A percentile compares a stretch with the other conserved stretches of the same genome.
Evolutionary conservation across 2,113 vertebrate genomes (phyloP).

Genomic region (Oncorhynchus clarkii): DNA sequence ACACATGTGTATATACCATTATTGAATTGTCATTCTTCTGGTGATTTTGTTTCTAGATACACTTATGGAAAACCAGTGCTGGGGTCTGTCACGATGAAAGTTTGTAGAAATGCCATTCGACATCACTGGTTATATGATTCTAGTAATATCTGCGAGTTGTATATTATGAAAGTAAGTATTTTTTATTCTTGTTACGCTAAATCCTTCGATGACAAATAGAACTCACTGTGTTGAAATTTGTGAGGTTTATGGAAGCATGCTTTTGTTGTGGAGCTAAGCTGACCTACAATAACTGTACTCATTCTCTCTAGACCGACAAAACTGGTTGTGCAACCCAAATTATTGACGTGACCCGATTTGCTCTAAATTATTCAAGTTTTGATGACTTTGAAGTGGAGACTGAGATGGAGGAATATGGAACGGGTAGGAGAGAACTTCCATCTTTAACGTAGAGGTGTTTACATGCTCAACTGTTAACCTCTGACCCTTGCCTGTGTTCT

Average conservation of each 20-base stretch:
- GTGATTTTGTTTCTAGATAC: constrained; percentile 57
- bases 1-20: background rate
- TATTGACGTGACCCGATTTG: constrained; percentile 40
- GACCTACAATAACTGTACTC: background rate
- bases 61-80: constrained; percentile 74
- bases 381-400: constrained; percentile 39
- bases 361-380: background rate
- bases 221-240: background rate
- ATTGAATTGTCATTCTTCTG: background rate
- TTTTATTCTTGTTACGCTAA: background rate
- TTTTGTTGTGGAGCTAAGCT: background rate
- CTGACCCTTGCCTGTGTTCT: constrained; percentile 4
- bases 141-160: constrained; percentile 41
- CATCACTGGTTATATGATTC: background rate
- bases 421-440: constrained; percentile 52
- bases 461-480: background rate
- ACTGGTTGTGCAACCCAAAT: constrained; percentile 59
- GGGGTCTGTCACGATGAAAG: constrained; percentile 51
- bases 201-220: too few species aligned
- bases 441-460: background rate
- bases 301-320: constrained; percentile 61
- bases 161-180: constrained; percentile 52
- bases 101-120: constrained; percentile 37
- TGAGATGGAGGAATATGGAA: constrained; percentile 67
- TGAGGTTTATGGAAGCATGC: background rate